These are phyloP conservation scores for Procavia capensis DNA, from an alignment of 2,113 vertebrate species.

Conservation along the genomic window DNA sequence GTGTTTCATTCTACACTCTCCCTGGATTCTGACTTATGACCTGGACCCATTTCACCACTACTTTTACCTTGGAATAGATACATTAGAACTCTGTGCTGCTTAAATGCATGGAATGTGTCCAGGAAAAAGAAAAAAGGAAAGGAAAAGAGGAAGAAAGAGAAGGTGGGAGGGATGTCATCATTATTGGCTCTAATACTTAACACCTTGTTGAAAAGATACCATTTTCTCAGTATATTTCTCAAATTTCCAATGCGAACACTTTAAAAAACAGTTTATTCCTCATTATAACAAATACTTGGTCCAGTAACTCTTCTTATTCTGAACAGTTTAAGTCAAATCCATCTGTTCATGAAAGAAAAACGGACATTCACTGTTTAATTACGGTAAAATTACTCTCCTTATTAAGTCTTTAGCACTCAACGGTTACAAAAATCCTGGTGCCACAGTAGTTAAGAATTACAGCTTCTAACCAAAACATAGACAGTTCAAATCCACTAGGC, in stretches of 20 bases:
- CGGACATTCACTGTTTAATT: background rate
- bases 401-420: background rate
- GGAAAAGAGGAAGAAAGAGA: background rate
- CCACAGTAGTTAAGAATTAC: too few relatives aligned
- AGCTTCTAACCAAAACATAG: too few relatives aligned
- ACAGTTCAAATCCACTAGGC: too few relatives aligned
- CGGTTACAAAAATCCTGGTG: too few relatives aligned
- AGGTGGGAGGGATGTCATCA: background rate
- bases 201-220: background rate
- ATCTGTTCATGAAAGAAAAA: background rate
- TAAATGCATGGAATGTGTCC: background rate
- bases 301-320: background rate
- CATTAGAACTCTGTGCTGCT: background rate
- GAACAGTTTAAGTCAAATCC: conserved; percentile 3
- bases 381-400: background rate
- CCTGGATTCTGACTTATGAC: background rate
- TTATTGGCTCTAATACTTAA: background rate
- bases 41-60: background rate
- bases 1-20: background rate
- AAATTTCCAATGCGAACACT: background rate
- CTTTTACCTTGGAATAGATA: background rate
- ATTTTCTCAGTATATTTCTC: background rate
- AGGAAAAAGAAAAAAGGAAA: background rate
- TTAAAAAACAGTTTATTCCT: background rate
- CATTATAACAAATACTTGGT: background rate